phyloP scores from a whole-genome alignment of 2,113 vertebrate genomes.

The Phalacrocorax carbo region DNA sequence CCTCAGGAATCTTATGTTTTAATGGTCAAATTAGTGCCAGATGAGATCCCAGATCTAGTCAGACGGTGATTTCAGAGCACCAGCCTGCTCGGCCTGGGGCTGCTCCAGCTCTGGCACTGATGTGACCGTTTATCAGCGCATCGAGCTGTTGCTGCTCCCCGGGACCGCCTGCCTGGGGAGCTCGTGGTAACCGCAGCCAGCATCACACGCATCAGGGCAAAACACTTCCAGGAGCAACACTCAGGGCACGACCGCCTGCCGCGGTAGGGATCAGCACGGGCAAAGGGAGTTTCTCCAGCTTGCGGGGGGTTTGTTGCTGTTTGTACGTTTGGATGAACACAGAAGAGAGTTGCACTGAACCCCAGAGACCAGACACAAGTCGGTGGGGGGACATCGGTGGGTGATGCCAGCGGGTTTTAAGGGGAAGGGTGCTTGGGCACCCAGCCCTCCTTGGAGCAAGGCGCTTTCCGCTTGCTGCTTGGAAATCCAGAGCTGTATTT shows the following conservation, averaged over 20 bases:
- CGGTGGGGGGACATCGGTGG: fast-evolving
- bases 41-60: neutral
- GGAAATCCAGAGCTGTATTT: fast-evolving
- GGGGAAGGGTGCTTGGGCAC: neutral
- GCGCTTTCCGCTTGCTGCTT: neutral
- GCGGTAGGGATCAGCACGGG: neutral
- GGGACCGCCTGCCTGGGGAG: neutral
- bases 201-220: fast-evolving
- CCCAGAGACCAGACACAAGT: neutral
- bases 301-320: neutral
- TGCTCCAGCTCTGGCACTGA: neutral
- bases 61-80: neutral
- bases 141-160: neutral
- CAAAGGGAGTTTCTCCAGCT: neutral
- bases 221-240: neutral
- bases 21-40: neutral
- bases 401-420: neutral
- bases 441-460: neutral
- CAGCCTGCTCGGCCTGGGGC: neutral
- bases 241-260: fast-evolving
- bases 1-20: neutral
- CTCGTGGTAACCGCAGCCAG: too few relatives aligned
- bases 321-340: neutral
- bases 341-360: fast-evolving
- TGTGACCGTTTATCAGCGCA: neutral